Evolutionary conservation across 2,888 invertebrate genomes (phyloP).

Genomic region (Diabrotica balteata): DNA sequence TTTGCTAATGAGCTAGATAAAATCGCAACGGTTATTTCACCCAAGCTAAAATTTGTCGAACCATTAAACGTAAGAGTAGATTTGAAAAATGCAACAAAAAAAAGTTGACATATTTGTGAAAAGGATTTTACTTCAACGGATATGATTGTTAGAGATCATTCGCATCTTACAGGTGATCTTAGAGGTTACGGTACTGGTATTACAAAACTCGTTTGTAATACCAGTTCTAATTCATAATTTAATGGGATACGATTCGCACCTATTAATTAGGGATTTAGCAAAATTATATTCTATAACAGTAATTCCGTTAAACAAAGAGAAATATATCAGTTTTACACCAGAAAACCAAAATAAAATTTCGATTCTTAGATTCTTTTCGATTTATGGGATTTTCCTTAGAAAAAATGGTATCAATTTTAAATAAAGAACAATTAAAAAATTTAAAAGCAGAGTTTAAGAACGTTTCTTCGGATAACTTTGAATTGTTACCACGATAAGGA

Average conservation of each 20-base stretch:
- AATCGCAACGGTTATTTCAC: too few species aligned
- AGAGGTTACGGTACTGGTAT: constrained; percentile 28
- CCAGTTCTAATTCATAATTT: background rate
- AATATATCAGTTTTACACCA: constrained; percentile 48
- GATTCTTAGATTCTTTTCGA: constrained; percentile 24
- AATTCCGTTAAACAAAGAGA: constrained; percentile 50
- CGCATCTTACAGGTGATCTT: constrained; percentile 46
- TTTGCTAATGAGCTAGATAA: too few species aligned
- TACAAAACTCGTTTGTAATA: background rate
- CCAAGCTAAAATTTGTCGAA: too few species aligned
- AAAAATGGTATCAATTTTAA: too few species aligned
- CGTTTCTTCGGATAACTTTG: too few species aligned
- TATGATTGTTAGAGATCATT: constrained; percentile 45
- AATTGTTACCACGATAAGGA: too few species aligned
- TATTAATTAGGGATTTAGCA: too few species aligned
- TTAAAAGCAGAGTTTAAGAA: too few species aligned
- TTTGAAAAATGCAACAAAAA: too few species aligned
- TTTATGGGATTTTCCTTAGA: constrained; percentile 1
- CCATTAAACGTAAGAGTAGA: too few species aligned
- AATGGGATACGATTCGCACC: background rate
- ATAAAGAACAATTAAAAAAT: too few species aligned
- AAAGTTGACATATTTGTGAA: too few species aligned
- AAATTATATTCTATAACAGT: constrained; percentile 17
- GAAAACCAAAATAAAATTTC: constrained; percentile 30
- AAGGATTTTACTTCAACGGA: constrained; percentile 4